Conservation (phyloP, 1,140 invertebrate genomes). For the Drosophila teissieri region DNA sequence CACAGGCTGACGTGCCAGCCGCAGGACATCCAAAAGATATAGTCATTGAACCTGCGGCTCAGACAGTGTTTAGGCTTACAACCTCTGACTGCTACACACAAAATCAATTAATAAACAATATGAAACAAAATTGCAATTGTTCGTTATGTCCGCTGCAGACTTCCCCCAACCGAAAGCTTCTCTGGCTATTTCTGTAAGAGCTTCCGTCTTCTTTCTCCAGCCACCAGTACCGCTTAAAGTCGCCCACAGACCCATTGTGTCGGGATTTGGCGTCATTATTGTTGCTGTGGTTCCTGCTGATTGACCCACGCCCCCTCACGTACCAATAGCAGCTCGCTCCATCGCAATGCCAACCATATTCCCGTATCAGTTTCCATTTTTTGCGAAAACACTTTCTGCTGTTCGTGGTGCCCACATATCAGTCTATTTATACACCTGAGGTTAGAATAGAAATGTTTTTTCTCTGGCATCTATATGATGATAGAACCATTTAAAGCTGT, state of each 20-base stretch:
- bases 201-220: conserved; percentile 9
- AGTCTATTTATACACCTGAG: conserved; percentile 2
- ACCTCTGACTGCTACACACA: conserved; percentile 25
- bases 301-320: conserved; percentile 57
- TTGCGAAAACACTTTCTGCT: conserved; percentile 37
- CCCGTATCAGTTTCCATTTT: conserved; percentile 63
- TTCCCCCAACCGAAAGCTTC: conserved; percentile 28
- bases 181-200: conserved; percentile 36
- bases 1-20: conserved; percentile 2
- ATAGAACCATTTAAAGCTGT: background rate
- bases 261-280: conserved; percentile 29
- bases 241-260: conserved; percentile 31
- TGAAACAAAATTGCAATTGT: conserved; percentile 53
- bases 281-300: conserved; percentile 43
- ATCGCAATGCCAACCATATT: conserved; percentile 53
- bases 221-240: conserved; percentile 15
- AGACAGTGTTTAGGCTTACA: conserved; percentile 10
- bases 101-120: conserved; percentile 51
- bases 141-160: conserved; percentile 36
- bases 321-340: conserved; percentile 10
- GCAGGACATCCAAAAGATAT: conserved; percentile 4
- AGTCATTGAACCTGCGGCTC: conserved; percentile 1
- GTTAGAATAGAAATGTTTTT: background rate
- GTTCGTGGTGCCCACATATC: background rate
- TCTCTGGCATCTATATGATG: background rate